phyloP scores from a whole-genome alignment of 2,113 vertebrate genomes.

The Forbesichthys agassizii region DNA sequence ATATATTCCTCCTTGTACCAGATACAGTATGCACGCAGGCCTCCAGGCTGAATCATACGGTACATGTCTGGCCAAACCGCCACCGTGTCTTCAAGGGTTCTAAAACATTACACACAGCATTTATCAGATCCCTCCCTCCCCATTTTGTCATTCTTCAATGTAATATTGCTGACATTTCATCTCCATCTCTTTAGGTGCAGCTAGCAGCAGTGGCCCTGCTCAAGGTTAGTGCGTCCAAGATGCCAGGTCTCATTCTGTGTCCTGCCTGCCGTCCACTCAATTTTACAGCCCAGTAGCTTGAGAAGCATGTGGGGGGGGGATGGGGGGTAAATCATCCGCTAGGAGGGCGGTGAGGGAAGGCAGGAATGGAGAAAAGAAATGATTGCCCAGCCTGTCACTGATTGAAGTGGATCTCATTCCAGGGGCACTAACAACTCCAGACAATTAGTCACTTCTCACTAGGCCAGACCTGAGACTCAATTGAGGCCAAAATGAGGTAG shows the following conservation, averaged over 20 bases:
- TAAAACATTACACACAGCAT: conserved; percentile 14
- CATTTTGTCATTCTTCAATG: conserved; percentile 53
- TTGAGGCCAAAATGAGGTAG: conserved; percentile 48
- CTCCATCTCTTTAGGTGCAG: conserved; percentile 75
- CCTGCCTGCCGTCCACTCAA: conserved; percentile 76
- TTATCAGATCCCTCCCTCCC: conserved; percentile 7
- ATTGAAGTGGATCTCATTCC: conserved; percentile 67
- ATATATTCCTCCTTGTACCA: conserved; percentile 20
- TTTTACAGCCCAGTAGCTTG: conserved; percentile 82
- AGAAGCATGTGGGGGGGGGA: conserved; percentile 53
- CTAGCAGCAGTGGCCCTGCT: conserved; percentile 73
- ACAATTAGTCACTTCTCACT: conserved; percentile 76
- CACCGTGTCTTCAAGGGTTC: conserved; percentile 13
- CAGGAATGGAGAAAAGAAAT: conserved; percentile 52
- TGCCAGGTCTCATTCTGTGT: conserved; percentile 78
- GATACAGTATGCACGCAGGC: conserved; percentile 9
- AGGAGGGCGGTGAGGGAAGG: conserved; percentile 32
- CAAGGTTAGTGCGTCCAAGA: conserved; percentile 78
- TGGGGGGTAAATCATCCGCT: conserved; percentile 68
- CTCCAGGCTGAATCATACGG: conserved; percentile 14
- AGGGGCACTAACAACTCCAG: conserved; percentile 60
- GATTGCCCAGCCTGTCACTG: conserved; percentile 63
- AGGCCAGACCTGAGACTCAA: conserved; percentile 56
- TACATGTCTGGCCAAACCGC: conserved; percentile 17
- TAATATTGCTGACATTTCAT: conserved; percentile 69